These are phyloP conservation scores for Erithacus rubecula DNA, from an alignment of 2,797 vertebrate genomes.

Conservation along the genomic window DNA sequence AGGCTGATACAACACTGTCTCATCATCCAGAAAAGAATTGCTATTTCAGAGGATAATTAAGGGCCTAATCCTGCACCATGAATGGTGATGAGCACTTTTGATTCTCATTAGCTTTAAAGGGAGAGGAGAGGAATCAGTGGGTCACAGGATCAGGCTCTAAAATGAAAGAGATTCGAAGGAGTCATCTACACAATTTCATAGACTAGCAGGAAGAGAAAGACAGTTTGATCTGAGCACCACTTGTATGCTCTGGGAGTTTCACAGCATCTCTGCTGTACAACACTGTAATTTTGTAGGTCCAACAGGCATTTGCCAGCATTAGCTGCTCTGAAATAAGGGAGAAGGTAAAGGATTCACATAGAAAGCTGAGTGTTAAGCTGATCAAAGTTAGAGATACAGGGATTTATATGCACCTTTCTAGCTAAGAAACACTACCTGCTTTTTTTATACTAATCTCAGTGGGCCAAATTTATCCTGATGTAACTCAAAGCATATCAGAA, in stretches of 20 bases:
- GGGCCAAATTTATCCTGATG: conserved; percentile 56
- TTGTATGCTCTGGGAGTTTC: conserved; percentile 52
- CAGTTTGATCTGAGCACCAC: conserved; percentile 30
- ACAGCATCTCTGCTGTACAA: conserved; percentile 34
- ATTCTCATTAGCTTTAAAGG: conserved; percentile 38
- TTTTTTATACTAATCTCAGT: conserved; percentile 54
- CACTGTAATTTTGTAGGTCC: conserved; percentile 45
- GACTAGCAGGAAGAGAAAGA: neutral
- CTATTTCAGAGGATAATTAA: conserved; percentile 26
- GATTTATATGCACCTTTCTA: conserved; percentile 59
- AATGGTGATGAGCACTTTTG: conserved; percentile 17
- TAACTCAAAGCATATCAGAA: conserved; percentile 52
- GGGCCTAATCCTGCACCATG: conserved; percentile 9
- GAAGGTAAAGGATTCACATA: conserved; percentile 55
- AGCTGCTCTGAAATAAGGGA: conserved; percentile 59
- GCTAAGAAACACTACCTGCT: conserved; percentile 36
- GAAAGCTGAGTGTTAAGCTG: conserved; percentile 58
- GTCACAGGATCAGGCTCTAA: conserved; percentile 45
- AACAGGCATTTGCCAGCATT: conserved; percentile 62
- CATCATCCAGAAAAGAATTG: neutral
- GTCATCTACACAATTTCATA: neutral
- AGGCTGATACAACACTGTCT: accelerated
- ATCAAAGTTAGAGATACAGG: conserved; percentile 64
- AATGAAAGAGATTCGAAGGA: conserved; percentile 36
- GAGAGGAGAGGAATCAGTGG: conserved; percentile 12